Percentiles rank a stretch among this genome's conserved stretches.
Conservation (phyloP, 2,888 invertebrate species). For the Amblyjoppa fuscipennis region DNA sequence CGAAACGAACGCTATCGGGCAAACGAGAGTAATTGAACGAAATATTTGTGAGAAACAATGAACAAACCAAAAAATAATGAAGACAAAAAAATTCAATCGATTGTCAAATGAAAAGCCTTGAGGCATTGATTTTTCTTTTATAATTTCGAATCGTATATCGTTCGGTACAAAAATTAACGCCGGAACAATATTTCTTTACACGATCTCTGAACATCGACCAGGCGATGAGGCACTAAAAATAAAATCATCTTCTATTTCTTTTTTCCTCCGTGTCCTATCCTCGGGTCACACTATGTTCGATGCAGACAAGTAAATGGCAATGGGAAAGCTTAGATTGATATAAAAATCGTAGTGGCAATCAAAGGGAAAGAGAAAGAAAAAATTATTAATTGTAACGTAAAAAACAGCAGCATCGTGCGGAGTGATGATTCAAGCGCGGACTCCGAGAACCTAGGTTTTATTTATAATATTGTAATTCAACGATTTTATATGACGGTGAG, state of each 20-base stretch:
- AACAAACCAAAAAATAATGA: conserved; percentile 1
- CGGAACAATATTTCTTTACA: conserved; percentile 26
- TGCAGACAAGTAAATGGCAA: conserved; percentile 55
- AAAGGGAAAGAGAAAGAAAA: conserved; percentile 31
- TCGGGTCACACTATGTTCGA: conserved; percentile 37
- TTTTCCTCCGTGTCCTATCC: neutral
- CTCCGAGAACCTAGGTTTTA: conserved; percentile 69
- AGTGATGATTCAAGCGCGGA: conserved; percentile 48
- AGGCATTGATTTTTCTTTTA: conserved; percentile 30
- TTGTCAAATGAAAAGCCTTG: conserved; percentile 14
- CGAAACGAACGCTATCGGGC: conserved; percentile 55
- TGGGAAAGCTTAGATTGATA: conserved; percentile 51
- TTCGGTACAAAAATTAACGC: conserved; percentile 4
- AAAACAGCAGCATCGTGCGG: neutral
- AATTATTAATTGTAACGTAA: conserved; percentile 8
- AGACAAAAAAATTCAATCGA: conserved; percentile 28
- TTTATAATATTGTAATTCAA: conserved; percentile 71
- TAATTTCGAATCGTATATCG: conserved; percentile 16
- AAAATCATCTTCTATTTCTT: conserved; percentile 14
- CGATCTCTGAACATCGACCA: conserved; percentile 33
- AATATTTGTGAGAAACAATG: conserved; percentile 17
- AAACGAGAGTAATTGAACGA: conserved; percentile 63
- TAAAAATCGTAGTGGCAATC: conserved; percentile 46
- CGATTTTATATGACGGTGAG: conserved; percentile 73
- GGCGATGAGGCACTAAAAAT: conserved; percentile 38